Evolutionary conservation across 2,888 invertebrate species (phyloP), one percentile per base, ranked within the genome.

Genomic region (Drosophila neotestacea): DNA sequence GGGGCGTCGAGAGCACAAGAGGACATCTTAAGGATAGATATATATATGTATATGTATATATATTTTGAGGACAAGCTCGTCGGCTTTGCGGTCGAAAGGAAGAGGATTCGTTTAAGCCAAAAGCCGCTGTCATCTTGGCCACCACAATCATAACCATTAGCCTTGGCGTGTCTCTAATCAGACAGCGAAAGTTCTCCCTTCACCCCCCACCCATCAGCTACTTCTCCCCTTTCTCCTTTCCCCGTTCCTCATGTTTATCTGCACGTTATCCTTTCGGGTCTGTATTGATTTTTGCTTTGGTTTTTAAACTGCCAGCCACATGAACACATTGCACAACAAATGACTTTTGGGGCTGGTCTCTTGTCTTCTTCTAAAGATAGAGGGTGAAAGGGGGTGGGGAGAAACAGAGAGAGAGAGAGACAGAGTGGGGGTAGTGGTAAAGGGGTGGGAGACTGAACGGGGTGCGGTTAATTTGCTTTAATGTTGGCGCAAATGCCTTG

Each of bases 401-500:
- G 13, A 27, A 27, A 11, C 11, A 7, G 6, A 52, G 54, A 6
- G 13, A 27, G 30, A 11, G n/a, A 7, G 6, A 52, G 54, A 6
- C 30, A 30, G 30, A 30, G 6, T 30, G 7, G 30, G 6, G 7
- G 30, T 30, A 32, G 10, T 11, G 32, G n/a, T 0, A n/a, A 27
- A 10, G 42, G 44, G 46, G 22, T n/a, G 27, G 13, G 39, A 34
- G 51, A 39, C 50, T 39, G 78, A 73, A 78, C 73, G 76, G 76
- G 78, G 76, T 90, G 89, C 88, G 91, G 91, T 91, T 91, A 91
- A 91, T 91, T 91, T 90, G 90, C 82, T 90, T 90, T 87, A 91
- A 90, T 90, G 88, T 85, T 70, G 83, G 80, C 77, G 77, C 81
- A 79, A 90, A 89, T 50, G 50, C 50, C 6, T 36, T 36, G 50